Percentiles rank a stretch among this genome's conserved stretches.
These are phyloP conservation scores for Drosophila bocqueti DNA, from an alignment of 1,140 invertebrate genomes.

Conservation along the genomic window DNA sequence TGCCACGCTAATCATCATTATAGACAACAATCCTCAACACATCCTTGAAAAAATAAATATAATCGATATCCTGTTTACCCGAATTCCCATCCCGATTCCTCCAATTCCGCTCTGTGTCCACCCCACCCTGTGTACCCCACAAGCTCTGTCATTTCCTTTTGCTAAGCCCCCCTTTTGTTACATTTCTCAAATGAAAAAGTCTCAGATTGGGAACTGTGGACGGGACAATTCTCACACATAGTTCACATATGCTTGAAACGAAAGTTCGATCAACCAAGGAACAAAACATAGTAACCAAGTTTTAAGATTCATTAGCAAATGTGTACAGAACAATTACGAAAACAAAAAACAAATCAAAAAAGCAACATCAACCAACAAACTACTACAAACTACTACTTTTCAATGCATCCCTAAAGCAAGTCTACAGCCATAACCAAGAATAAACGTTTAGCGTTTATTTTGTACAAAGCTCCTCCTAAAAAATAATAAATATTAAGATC, in stretches of 20 bases:
- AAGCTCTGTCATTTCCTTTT: conserved; percentile 73
- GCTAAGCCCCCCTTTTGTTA: conserved; percentile 57
- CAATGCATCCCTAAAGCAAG: conserved; percentile 59
- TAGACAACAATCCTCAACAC: conserved; percentile 73
- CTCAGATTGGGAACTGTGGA: conserved; percentile 87
- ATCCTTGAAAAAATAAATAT: conserved; percentile 58
- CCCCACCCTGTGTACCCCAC: conserved; percentile 45
- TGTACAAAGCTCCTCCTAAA: conserved; percentile 64
- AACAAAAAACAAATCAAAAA: conserved; percentile 23
- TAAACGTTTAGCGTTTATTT: conserved; percentile 39
- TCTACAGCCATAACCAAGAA: conserved; percentile 53
- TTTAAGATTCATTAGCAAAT: conserved; percentile 65
- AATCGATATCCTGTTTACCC: conserved; percentile 52
- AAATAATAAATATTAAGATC: conserved; percentile 66
- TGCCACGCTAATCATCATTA: conserved; percentile 52
- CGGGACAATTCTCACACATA: conserved; percentile 86
- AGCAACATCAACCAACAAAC: conserved; percentile 35
- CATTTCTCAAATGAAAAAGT: conserved; percentile 79
- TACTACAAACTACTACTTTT: conserved; percentile 48
- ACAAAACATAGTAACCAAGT: conserved; percentile 35
- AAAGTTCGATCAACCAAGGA: conserved; percentile 31
- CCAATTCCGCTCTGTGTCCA: conserved; percentile 51
- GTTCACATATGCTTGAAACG: conserved; percentile 82
- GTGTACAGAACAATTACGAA: conserved; percentile 68
- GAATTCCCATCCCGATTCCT: conserved; percentile 49